A percentile compares a stretch with the other conserved stretches of the same genome.
These are phyloP conservation scores for Stigmatopora nigra DNA, from an alignment of 2,113 vertebrate genomes.

Conservation along the genomic window DNA sequence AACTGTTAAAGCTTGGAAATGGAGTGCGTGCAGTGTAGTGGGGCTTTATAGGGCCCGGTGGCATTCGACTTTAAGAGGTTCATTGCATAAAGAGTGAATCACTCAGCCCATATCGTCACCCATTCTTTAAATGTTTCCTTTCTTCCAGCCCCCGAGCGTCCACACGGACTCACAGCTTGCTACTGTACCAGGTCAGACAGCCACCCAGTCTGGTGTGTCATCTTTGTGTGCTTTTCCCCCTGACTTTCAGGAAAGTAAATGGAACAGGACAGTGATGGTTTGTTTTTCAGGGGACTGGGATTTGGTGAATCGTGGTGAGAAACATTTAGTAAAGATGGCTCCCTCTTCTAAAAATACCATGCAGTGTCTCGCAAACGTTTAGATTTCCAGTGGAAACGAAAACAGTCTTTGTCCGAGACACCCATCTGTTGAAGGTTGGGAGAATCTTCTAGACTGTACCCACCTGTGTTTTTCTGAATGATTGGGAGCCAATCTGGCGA, in stretches of 20 bases:
- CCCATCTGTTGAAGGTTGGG: slow-evolving; percentile 17
- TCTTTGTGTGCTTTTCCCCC: slow-evolving; percentile 32
- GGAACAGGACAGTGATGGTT: slow-evolving; percentile 54
- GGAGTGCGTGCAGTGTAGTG: slow-evolving; percentile 55
- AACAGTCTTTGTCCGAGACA: slow-evolving; percentile 38
- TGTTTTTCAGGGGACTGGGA: slow-evolving; percentile 44
- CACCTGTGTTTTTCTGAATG: slow-evolving; percentile 27
- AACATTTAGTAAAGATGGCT: slow-evolving; percentile 35
- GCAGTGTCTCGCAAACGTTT: slow-evolving; percentile 21
- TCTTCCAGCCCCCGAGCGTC: slow-evolving; percentile 30
- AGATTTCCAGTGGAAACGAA: slow-evolving; percentile 45
- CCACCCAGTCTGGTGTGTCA: slow-evolving; percentile 41
- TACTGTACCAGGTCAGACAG: slow-evolving; percentile 37
- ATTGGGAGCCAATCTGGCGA: slow-evolving; percentile 23
- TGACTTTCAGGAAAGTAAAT: slow-evolving; percentile 49
- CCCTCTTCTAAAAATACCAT: slow-evolving; percentile 42
- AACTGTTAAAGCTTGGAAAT: slow-evolving; percentile 61
- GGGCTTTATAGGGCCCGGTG: slow-evolving; percentile 55
- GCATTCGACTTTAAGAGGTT: slow-evolving; percentile 39
- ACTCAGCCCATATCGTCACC: slow-evolving; percentile 42
- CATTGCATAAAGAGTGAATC: slow-evolving; percentile 44
- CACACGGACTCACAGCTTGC: slow-evolving; percentile 43
- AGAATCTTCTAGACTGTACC: slow-evolving; percentile 16
- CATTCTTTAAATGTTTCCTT: slow-evolving; percentile 57
- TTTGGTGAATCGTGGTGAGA: slow-evolving; percentile 29